Conservation (phyloP, 2,797 vertebrate genomes). For the Ficedula albicollis region DNA sequence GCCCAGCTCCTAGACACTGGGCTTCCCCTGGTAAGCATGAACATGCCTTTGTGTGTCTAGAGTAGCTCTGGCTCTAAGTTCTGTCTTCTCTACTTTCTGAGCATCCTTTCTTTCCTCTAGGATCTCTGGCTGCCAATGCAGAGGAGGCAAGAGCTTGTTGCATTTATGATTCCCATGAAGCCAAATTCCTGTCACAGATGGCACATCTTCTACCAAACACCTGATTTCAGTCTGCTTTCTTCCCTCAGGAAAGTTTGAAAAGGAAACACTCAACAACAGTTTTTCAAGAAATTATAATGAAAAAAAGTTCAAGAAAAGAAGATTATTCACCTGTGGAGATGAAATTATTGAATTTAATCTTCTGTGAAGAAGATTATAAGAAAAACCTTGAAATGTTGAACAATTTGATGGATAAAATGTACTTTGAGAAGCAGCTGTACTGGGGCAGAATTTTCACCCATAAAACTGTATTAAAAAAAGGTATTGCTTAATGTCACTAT, state of each 20-base stretch:
- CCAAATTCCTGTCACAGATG: neutral
- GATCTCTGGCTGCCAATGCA: rapidly evolving
- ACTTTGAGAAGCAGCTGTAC: neutral
- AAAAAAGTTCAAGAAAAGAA: neutral
- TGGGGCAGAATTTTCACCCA: neutral
- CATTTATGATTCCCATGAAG: neutral
- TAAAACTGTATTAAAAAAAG: neutral
- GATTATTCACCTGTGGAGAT: neutral
- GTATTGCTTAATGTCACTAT: neutral
- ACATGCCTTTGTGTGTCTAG: neutral
- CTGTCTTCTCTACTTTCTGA: neutral
- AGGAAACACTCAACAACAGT: neutral
- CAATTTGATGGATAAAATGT: neutral
- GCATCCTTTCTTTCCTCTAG: neutral
- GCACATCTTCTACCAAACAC: neutral
- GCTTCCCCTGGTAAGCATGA: neutral
- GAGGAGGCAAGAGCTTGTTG: rapidly evolving
- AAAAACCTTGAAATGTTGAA: neutral
- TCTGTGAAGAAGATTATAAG: neutral
- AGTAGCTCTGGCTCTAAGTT: neutral
- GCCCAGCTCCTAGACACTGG: neutral
- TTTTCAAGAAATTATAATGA: neutral
- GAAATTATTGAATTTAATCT: neutral
- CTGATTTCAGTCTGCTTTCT: neutral
- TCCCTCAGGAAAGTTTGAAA: neutral